Percentiles rank a stretch among this genome's conserved stretches.
These are phyloP conservation scores for Whitmania pigra DNA, from an alignment of 1,140 invertebrate species.

Conservation along the genomic window DNA sequence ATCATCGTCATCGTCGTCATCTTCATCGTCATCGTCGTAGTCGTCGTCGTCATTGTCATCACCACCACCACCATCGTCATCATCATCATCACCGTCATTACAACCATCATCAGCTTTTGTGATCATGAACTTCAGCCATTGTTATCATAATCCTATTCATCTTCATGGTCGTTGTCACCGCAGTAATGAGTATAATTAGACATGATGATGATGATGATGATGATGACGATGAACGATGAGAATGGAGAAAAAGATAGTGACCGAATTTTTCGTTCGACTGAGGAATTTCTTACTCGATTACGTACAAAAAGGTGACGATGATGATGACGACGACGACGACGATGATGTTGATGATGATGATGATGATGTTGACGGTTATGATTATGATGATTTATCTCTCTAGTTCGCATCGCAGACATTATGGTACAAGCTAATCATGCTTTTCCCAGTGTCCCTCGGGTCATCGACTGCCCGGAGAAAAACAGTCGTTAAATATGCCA, in stretches of 20 bases:
- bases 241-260: not conserved
- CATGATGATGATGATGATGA: constrained; percentile 22
- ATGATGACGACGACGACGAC: not conserved
- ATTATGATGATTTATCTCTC: constrained; percentile 16
- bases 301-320: no score
- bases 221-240: constrained; percentile 23
- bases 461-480: no score
- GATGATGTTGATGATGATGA: constrained; percentile 6
- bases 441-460: no score
- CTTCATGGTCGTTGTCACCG: not conserved
- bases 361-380: constrained; percentile 18
- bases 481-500: no score
- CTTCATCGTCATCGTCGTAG: not conserved
- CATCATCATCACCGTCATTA: not conserved
- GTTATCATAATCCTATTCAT: no score
- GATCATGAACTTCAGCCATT: no score
- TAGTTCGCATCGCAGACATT: not conserved
- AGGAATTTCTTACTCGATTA: no score
- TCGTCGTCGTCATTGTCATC: not conserved
- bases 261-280: no score
- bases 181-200: constrained; percentile 4
- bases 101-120: no score
- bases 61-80: not conserved
- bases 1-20: not conserved
- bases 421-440: no score